A percentile compares a stretch with the other conserved stretches of the same genome.
Conservation (phyloP, 2,888 invertebrate species). For the Aphelenchoides bicaudatus region DNA sequence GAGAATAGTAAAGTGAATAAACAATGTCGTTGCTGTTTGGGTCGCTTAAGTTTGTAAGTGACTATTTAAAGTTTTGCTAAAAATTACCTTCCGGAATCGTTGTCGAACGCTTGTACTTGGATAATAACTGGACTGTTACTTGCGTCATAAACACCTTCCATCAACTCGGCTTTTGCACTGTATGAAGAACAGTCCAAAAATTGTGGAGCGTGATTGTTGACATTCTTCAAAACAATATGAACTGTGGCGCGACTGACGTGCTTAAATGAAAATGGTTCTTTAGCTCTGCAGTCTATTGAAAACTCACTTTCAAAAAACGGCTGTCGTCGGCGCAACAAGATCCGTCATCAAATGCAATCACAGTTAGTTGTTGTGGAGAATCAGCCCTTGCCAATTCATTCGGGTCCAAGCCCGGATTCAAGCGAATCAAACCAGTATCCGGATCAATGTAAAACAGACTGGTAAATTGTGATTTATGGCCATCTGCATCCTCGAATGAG, state of each 20-base stretch:
- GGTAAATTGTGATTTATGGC: constrained; percentile 32
- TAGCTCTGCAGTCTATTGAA: too few relatives aligned
- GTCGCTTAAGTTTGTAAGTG: too few relatives aligned
- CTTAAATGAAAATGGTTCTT: too few relatives aligned
- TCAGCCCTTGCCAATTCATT: constrained; percentile 41
- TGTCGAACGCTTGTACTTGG: constrained; percentile 63
- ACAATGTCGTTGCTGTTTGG: constrained; percentile 55
- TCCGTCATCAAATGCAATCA: constrained; percentile 94
- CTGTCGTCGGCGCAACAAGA: constrained; percentile 72
- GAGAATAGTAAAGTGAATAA: constrained; percentile 56
- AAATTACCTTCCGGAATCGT: too few relatives aligned
- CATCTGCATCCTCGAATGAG: constrained; percentile 39
- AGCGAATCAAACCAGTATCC: constrained; percentile 59
- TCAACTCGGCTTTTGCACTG: constrained; percentile 69
- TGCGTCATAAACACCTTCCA: constrained; percentile 71
- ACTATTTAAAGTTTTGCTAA: too few relatives aligned
- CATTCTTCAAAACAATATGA: constrained; percentile 60
- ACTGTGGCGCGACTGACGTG: too few relatives aligned
- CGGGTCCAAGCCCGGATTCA: constrained; percentile 59
- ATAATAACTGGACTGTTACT: constrained; percentile 72
- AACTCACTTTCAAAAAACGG: constrained; percentile 33
- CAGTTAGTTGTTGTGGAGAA: constrained; percentile 70
- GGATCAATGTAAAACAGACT: constrained; percentile 54
- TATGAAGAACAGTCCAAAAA: constrained; percentile 76
- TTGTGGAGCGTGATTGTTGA: constrained; percentile 64